Evolutionary conservation across 2,888 invertebrate genomes (phyloP).

Genomic region (Drosophila ustulata): DNA sequence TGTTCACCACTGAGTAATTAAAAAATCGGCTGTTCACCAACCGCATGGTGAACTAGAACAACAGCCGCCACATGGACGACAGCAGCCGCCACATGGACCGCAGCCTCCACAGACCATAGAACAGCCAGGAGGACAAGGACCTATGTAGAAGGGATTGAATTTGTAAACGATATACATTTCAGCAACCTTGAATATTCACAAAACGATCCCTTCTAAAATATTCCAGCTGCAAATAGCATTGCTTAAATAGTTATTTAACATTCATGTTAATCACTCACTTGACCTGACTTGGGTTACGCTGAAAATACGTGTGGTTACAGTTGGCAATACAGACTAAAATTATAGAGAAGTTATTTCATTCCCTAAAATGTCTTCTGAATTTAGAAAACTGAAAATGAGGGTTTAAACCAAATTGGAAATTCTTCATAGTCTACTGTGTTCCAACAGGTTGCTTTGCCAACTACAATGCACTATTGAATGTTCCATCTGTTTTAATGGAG

Average conservation of each 20-base stretch:
- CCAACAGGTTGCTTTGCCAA: neutral
- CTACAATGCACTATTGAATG: neutral
- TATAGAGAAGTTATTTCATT: constrained; percentile 2
- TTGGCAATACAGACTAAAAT: neutral
- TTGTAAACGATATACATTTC: constrained; percentile 55
- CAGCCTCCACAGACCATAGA: constrained; percentile 22
- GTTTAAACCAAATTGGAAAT: neutral
- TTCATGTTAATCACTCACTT: constrained; percentile 1
- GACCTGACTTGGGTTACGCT: neutral
- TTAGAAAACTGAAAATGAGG: constrained; percentile 11
- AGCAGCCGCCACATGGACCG: constrained; percentile 31
- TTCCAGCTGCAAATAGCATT: neutral
- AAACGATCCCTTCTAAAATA: neutral
- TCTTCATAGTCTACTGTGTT: constrained; percentile 19
- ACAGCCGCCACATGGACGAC: constrained; percentile 15
- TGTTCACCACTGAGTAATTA: neutral
- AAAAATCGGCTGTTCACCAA: neutral
- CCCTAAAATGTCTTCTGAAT: constrained; percentile 10
- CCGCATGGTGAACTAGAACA: constrained; percentile 18
- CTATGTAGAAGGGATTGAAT: constrained; percentile 66
- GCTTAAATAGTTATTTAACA: too few relatives aligned
- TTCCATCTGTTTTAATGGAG: neutral
- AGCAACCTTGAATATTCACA: neutral
- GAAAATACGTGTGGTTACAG: constrained; percentile 34
- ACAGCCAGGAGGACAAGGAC: constrained; percentile 66